Base-by-base conservation (phyloP, 2,797 vertebrate species). In the Trematomus bernacchii region DNA sequence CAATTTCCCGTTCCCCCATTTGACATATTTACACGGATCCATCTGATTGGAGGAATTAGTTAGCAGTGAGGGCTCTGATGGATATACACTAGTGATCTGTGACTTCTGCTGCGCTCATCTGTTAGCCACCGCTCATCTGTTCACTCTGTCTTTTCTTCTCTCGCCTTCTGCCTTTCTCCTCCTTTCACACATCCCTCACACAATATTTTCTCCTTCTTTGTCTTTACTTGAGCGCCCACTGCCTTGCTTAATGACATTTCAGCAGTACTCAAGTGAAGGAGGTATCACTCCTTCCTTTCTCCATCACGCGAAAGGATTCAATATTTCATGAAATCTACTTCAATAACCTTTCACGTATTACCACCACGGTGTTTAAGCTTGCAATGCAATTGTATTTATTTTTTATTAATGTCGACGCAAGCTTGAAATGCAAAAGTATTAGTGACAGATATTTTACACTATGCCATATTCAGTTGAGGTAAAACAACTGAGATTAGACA, bases 21-120 rank as follows among this genome's bases (percentile, higher is more conserved):
- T 99, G 98, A 99, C 98, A 98, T 98, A 99, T 99, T 99, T 99
- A 99, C 98, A 99, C 97, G 97, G 97, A 98, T 98, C 98, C 97
- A 99, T 99, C 98, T 98, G 97, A 99, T 98, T 99, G 96, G 33
- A 96, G 97, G 97, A 98, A 98, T 99, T 99, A 99, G 97, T 97
- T 93, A 97, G 96, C 96, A 96, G 96, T 96, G 96, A 97, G 96
- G 97, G 97, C 96, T 96, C 96, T 97, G 97, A 98, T 97, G 97
- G 97, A 97, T 97, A 97, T 96, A 96, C 97, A 97, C 97, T 97
- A 98, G 97, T 97, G 97, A 98, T 97, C 97, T 98, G 97, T 97
- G 97, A 98, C 97, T 96, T 96, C 91, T 89, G 90, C 89, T 90
- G 69, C 90, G 87, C 88, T 93, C 91, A 94, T 93, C 91, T 93